Base-by-base conservation (phyloP, 2,797 vertebrate species). In the Oreortyx pictus region DNA sequence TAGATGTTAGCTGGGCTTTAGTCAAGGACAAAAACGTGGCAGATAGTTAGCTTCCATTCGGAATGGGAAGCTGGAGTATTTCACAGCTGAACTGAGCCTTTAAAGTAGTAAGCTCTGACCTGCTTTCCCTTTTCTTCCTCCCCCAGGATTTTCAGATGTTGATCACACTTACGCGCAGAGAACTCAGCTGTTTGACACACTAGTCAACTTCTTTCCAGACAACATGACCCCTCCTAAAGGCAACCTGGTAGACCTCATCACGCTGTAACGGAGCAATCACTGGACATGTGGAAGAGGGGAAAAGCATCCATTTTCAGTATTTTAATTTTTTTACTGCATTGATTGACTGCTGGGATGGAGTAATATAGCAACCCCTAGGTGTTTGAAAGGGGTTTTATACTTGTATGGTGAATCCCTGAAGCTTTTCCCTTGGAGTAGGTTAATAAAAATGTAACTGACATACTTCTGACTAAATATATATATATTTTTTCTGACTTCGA, bases 211-310 rank as follows among this genome's bases (percentile, higher is more conserved):
- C 98, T 99, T 99, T 96, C 99, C 99, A 2, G 99, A 99, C 98
- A 99, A 98, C 98, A 99, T 99, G 99, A 99, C 99, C 59, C 99
- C 99, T 31, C 99, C 99, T 29, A 99, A 99, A 96, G 99, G 99
- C 97, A 99, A 99, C 97, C 97, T 99, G 96, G 99, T 99, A 7
- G 99, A 99, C 97, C 99, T 99, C 96, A 99, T 99, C 97, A 99
- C 98, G 9, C 98, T 99, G 97, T 99, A 98, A 98, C 39, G 22
- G 95, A 96, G 60, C 96, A 87, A 88, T 82, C 78, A 61, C 75
- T 95, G 91, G 94, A 91, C 86, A 78, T 2, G 1, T 65, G 88
- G 88, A 88, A 90, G 93, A 96, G 93, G 93, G 92, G 88, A 82
- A 94, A 87, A 93, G 89, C 88, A 83, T 96, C 82, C 89, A 83